Evolutionary conservation across 1,140 invertebrate genomes (phyloP), one percentile per base, ranked within the genome.

Genomic region (Caenorhabditis briggsae): DNA sequence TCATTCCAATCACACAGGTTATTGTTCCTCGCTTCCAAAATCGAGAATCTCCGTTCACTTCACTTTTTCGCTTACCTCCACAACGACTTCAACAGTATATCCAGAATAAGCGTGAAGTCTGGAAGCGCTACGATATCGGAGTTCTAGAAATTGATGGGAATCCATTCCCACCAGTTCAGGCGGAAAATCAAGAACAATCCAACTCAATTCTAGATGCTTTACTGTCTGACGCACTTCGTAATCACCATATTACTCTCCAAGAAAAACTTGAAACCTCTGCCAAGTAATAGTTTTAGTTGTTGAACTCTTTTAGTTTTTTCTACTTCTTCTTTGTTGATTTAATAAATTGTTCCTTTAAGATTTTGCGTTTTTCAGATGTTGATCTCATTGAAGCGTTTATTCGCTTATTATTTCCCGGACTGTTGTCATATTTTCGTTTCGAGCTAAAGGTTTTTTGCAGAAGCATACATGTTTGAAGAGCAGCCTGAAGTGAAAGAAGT

Each of bases 121-220:
- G 82, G 55, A 78, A 78, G 50, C 59, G 82, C 14, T 64, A 85
- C 46, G 70, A 89, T 16, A 88, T 91, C 18, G 90, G 59, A 55
- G 85, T 92, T 53, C 64, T 91, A 8, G 90, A 91, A 82, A 83
- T 91, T 33, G 89, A 91, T 25, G 90, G 88, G 25, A 88, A 88
- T 64, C 88, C 88, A 11, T 88, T 88, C 55, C 88, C 88, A 50
- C 20, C 64, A 48, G 83, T 88, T 16, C 56, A 89, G 14, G 23
- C 65, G 5, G 41, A 33, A 20, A 43, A 50, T n/a, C n/a, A 20
- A 46, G 83, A 78, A 12, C 33, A 85, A 20, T 82, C 86, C 23
- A 33, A 84, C 18, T 88, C 83, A 33, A 59, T 88, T 46, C 64
- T 88, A 8, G 84, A 78, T 53, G n/a, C 50, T 11, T 18, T 78